Conservation (phyloP, 2,113 vertebrate genomes). For the Monarcha castaneiventris region DNA sequence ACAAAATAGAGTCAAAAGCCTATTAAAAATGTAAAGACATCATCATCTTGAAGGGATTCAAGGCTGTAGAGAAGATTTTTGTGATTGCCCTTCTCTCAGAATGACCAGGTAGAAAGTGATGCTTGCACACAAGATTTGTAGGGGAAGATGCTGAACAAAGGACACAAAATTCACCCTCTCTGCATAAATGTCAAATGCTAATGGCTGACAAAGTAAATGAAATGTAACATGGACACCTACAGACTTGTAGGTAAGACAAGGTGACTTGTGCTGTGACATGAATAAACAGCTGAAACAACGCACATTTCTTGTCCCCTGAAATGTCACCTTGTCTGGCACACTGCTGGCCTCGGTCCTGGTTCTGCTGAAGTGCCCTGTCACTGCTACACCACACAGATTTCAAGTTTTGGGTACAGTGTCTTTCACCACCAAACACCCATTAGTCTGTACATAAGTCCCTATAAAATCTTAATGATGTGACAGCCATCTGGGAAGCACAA, state of each 20-base stretch:
- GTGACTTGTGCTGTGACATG: neutral
- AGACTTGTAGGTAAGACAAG: neutral
- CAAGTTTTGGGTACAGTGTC: neutral
- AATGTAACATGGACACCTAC: neutral
- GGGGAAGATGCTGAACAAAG: neutral
- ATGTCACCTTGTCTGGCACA: neutral
- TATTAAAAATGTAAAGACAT: neutral
- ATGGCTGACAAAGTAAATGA: neutral
- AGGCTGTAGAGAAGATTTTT: neutral
- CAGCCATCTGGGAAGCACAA: neutral
- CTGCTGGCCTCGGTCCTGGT: neutral
- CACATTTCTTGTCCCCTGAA: neutral
- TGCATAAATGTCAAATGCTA: neutral
- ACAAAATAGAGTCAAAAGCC: neutral
- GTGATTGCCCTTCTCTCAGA: neutral
- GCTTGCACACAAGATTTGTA: neutral
- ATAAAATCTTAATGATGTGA: neutral
- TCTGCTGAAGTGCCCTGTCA: neutral
- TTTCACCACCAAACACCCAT: neutral
- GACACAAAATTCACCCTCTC: neutral
- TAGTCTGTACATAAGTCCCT: neutral
- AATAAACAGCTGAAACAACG: neutral
- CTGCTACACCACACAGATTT: rapidly evolving
- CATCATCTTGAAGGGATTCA: neutral
- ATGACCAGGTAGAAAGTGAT: neutral